A percentile compares a stretch with the other conserved stretches of the same genome.
These are phyloP conservation scores for Cervus canadensis DNA, from an alignment of 2,113 vertebrate species.

Conservation along the genomic window DNA sequence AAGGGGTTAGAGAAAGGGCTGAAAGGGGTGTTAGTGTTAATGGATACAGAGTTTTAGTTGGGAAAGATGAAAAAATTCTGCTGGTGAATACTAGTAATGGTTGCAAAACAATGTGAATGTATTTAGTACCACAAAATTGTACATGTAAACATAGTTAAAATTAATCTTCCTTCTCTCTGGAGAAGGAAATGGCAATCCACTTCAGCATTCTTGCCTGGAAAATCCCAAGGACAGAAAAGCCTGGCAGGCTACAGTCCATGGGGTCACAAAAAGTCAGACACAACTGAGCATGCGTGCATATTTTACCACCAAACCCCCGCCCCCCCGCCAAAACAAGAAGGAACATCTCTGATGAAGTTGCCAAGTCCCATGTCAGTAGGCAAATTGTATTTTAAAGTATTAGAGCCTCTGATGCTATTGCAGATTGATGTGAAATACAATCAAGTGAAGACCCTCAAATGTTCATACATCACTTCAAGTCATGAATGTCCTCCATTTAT, in stretches of 20 bases:
- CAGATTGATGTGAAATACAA: neutral
- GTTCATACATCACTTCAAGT: neutral
- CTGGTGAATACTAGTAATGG: neutral
- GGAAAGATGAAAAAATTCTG: neutral
- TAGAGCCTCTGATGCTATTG: neutral
- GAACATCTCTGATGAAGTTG: neutral
- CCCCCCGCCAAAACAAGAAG: neutral
- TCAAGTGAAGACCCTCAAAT: neutral
- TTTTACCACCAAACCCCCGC: neutral
- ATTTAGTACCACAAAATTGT: neutral
- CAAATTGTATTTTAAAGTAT: neutral
- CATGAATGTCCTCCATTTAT: neutral
- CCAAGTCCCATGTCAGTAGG: neutral
- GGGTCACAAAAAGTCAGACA: neutral
- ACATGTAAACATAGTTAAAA: neutral
- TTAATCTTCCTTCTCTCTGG: neutral
- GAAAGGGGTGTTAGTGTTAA: neutral
- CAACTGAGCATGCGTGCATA: neutral
- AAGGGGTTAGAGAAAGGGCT: neutral
- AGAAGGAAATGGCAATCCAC: neutral
- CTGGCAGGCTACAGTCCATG: rapidly evolving
- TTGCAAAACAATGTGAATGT: neutral
- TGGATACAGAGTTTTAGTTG: neutral
- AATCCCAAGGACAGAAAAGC: neutral
- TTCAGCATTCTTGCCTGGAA: neutral